Conservation (phyloP, 2,888 invertebrate genomes). For the Oeneis ivallda region DNA sequence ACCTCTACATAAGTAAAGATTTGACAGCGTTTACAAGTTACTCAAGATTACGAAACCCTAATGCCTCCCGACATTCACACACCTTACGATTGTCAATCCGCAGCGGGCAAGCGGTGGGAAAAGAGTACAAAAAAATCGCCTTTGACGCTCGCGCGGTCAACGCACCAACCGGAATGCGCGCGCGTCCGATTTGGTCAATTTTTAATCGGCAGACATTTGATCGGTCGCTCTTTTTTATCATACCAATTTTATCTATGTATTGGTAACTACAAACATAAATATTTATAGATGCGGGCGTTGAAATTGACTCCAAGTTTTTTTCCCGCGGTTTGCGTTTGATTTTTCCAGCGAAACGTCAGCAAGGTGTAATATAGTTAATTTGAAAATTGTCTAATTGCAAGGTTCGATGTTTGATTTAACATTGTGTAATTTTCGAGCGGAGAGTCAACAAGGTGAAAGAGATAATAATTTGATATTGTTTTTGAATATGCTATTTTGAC, state of each 20-base stretch:
- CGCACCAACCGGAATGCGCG: conserved; percentile 47
- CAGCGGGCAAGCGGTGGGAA: conserved; percentile 39
- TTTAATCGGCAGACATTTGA: conserved; percentile 36
- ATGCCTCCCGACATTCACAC: conserved; percentile 26
- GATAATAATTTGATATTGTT: too few relatives aligned
- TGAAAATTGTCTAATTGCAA: too few relatives aligned
- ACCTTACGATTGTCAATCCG: conserved; percentile 36
- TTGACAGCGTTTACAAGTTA: conserved; percentile 1
- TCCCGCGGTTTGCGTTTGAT: background rate
- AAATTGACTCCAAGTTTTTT: background rate
- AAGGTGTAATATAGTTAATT: too few relatives aligned
- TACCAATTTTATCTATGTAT: conserved; percentile 15
- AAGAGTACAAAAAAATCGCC: conserved; percentile 36
- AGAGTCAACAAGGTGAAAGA: too few relatives aligned
- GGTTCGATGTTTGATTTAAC: background rate
- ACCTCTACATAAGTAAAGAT: background rate
- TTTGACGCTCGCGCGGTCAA: conserved; percentile 40
- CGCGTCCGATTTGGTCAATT: conserved; percentile 38
- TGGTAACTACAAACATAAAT: conserved; percentile 9
- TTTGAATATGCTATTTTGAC: too few relatives aligned
- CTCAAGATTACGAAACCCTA: conserved; percentile 32
- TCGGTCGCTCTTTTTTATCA: conserved; percentile 27
- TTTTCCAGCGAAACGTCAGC: too few relatives aligned
- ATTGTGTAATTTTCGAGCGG: background rate
- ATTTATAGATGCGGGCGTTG: conserved; percentile 13